Conservation (phyloP, 2,797 vertebrate species). For the Microcaecilia unicolor region DNA sequence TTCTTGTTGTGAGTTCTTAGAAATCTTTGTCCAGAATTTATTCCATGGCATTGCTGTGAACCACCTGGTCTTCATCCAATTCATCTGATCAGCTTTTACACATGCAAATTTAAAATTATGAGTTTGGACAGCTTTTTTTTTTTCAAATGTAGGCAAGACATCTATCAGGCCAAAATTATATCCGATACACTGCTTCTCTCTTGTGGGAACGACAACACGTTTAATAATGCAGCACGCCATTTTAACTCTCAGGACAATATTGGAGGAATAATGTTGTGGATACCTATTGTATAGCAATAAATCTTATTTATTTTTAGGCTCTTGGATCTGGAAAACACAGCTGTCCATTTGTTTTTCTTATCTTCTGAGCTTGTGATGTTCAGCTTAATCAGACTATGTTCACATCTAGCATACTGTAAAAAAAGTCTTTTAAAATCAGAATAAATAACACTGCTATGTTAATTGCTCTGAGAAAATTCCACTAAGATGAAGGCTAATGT, state of each 20-base stretch:
- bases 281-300: neutral
- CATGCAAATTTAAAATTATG: too few species aligned
- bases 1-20: too few species aligned
- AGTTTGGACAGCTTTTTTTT: too few species aligned
- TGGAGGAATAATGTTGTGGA: neutral
- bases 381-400: conserved; percentile 29
- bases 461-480: conserved; percentile 41
- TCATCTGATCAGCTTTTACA: too few species aligned
- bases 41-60: too few species aligned
- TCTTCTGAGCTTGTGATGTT: conserved; percentile 4
- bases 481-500: conserved; percentile 37
- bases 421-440: conserved; percentile 24
- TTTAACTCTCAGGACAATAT: rapidly evolving
- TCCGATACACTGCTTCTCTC: neutral
- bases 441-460: conserved; percentile 32
- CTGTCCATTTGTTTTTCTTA: conserved; percentile 25
- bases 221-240: neutral
- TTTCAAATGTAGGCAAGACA: neutral
- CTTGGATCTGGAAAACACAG: conserved; percentile 17
- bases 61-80: too few species aligned
- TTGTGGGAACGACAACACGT: neutral
- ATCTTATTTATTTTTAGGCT: conserved; percentile 35
- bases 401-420: conserved; percentile 20
- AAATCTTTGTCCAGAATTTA: too few species aligned
- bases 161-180: neutral